These are phyloP conservation scores for Lateolabrax maculatus DNA, from an alignment of 2,797 vertebrate species.

Conservation along the genomic window DNA sequence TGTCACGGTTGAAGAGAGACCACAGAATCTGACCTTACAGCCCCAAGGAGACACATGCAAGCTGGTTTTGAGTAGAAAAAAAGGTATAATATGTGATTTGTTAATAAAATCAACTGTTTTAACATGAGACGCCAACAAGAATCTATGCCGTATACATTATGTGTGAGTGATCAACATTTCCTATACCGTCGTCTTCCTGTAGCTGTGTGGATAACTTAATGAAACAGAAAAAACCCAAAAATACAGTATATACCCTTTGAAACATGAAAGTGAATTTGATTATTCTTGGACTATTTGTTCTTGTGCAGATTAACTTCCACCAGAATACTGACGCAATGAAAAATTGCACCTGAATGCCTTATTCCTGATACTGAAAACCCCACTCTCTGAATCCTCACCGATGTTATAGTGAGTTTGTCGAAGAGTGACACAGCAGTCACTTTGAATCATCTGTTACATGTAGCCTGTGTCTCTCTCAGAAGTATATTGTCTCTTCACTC, in stretches of 20 bases:
- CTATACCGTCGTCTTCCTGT: neutral
- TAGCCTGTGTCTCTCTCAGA: slow-evolving; percentile 41
- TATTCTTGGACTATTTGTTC: slow-evolving; percentile 3
- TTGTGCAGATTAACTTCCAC: neutral
- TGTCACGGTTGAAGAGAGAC: neutral
- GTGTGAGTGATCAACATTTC: neutral
- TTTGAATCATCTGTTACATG: slow-evolving; percentile 34
- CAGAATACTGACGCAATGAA: slow-evolving; percentile 9
- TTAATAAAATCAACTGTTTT: neutral
- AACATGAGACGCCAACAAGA: neutral
- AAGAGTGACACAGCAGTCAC: slow-evolving; percentile 32
- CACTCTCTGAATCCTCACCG: neutral
- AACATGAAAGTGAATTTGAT: neutral
- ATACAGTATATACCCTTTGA: neutral
- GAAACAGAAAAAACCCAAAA: neutral
- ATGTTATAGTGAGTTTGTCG: neutral
- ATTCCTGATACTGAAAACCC: slow-evolving; percentile 13
- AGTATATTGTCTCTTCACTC: slow-evolving; percentile 62
- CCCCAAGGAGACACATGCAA: neutral
- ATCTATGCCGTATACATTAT: neutral
- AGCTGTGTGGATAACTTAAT: neutral
- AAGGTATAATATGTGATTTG: no score
- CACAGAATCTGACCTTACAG: neutral
- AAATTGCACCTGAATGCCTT: slow-evolving; percentile 6
- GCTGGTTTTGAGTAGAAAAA: neutral